phyloP scores from a whole-genome alignment of 1,140 invertebrate species.

The Trichonephila clavipes region DNA sequence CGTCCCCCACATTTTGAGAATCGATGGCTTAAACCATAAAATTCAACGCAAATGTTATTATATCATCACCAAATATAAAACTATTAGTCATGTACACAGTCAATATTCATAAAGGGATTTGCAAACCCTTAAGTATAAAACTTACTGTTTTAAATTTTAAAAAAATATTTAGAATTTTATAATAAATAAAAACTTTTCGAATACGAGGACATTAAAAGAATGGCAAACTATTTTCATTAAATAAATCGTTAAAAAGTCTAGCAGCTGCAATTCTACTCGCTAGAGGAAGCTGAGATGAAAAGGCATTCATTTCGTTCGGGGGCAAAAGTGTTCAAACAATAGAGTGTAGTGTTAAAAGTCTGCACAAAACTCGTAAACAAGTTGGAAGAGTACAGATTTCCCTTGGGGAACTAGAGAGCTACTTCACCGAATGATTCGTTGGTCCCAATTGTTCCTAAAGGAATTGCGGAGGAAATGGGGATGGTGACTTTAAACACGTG shows the following conservation, averaged over 20 bases:
- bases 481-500: not conserved
- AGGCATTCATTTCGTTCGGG: not conserved
- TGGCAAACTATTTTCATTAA: not conserved
- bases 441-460: not conserved
- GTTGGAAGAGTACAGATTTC: conserved; percentile 15
- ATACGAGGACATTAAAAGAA: no score
- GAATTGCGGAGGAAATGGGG: not conserved
- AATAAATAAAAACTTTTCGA: no score
- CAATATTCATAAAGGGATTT: no score
- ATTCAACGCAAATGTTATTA: no score
- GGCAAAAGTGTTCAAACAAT: not conserved
- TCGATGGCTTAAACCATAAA: no score
- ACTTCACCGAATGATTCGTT: not conserved
- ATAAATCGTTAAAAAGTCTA: not conserved
- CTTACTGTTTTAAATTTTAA: no score
- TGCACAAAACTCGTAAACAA: conserved; percentile 13
- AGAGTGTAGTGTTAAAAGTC: not conserved
- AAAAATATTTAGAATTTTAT: no score
- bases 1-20: no score
- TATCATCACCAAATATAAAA: no score
- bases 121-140: no score
- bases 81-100: no score
- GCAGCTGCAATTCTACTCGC: not conserved
- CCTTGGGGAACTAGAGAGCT: not conserved
- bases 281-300: not conserved